A percentile compares a stretch with the other conserved stretches of the same genome.
phyloP scores from a whole-genome alignment of 2,113 vertebrate species.

The Phodopus roborovskii region DNA sequence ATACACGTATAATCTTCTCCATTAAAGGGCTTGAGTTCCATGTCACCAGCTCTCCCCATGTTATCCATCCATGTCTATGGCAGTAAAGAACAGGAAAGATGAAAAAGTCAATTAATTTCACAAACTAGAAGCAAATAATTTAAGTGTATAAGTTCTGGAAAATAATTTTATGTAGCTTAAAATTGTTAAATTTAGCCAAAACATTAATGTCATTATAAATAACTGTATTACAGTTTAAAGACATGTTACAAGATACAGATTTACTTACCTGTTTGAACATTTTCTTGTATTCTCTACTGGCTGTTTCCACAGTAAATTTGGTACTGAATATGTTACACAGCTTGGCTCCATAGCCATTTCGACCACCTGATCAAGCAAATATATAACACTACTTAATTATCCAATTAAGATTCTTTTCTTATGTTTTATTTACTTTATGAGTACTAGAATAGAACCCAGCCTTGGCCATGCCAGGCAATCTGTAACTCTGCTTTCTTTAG shows the following conservation, averaged over 20 bases:
- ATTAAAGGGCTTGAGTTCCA: slow-evolving; percentile 90
- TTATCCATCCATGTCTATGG: slow-evolving; percentile 96
- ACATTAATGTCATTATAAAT: slow-evolving; percentile 27
- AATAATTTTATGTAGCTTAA: slow-evolving; percentile 31
- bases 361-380: slow-evolving; percentile 90
- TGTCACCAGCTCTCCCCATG: slow-evolving; percentile 93
- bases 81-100: slow-evolving; percentile 58
- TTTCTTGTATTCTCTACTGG: slow-evolving; percentile 94
- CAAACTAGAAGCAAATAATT: slow-evolving; percentile 30
- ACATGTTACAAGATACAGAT: slow-evolving; percentile 21
- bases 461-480: not conserved
- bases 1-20: slow-evolving; percentile 97
- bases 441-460: not conserved
- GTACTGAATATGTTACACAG: slow-evolving; percentile 99
- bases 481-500: slow-evolving; percentile 11
- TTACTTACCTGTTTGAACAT: slow-evolving; percentile 93
- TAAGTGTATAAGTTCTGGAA: slow-evolving; percentile 5
- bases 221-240: slow-evolving; percentile 25
- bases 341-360: slow-evolving; percentile 99
- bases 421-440: not conserved
- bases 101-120: slow-evolving; percentile 46
- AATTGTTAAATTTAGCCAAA: slow-evolving; percentile 24
- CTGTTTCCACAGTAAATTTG: slow-evolving; percentile 98
- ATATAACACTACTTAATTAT: not conserved
- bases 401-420: not conserved